Percentiles rank a stretch among this genome's conserved stretches.
Conservation (phyloP, 1,140 invertebrate species). For the Dufourea novaeangliae region DNA sequence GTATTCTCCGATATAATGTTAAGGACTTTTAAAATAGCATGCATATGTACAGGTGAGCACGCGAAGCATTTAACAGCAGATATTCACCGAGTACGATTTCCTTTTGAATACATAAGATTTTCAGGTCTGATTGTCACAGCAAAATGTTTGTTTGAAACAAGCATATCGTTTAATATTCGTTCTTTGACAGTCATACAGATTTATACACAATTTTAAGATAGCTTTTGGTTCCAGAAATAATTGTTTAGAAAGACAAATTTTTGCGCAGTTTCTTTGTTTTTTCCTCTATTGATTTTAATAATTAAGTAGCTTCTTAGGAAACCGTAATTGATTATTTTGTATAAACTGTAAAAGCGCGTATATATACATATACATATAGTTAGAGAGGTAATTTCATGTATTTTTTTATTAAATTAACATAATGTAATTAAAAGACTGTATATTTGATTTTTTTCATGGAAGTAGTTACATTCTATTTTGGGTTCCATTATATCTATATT, state of each 20-base stretch:
- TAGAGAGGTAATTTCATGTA: not conserved
- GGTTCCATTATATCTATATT: not conserved
- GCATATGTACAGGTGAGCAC: not conserved
- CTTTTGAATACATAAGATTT: not conserved
- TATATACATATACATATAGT: not conserved
- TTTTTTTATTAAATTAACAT: conserved; percentile 10
- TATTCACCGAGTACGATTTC: not conserved
- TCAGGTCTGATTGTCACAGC: not conserved
- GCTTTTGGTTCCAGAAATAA: not conserved
- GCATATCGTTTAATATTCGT: not conserved
- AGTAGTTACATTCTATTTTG: no score
- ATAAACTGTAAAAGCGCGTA: not conserved
- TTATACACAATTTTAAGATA: not conserved
- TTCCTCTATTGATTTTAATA: not conserved
- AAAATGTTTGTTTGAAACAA: not conserved
- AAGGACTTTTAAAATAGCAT: not conserved
- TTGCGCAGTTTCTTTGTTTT: not conserved
- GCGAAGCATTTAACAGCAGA: not conserved
- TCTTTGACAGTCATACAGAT: not conserved
- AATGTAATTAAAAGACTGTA: not conserved
- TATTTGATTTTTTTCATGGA: conserved; percentile 4
- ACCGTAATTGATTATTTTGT: not conserved
- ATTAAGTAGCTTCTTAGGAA: not conserved
- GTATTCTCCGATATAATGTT: not conserved
- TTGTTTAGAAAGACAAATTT: not conserved